A percentile compares a stretch with the other conserved stretches of the same genome.
Evolutionary conservation across 2,797 vertebrate species (phyloP).

Genomic region (Urophycis tenuis): DNA sequence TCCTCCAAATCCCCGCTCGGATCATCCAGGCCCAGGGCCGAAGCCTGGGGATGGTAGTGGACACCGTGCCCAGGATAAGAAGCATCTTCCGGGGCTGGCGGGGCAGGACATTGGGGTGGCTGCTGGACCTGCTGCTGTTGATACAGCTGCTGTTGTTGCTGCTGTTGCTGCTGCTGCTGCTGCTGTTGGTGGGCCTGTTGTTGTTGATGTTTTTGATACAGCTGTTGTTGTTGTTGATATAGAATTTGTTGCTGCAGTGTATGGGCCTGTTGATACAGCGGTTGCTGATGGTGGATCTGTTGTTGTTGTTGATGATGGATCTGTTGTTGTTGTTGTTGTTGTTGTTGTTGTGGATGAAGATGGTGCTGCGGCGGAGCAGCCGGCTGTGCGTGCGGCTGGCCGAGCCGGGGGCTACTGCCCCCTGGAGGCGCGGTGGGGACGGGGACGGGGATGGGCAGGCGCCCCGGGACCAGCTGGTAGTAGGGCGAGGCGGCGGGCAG

Average conservation of each 20-base stretch:
- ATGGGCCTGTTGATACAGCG: conserved; percentile 14
- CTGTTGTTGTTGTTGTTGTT: conserved; percentile 17
- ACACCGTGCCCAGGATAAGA: conserved; percentile 16
- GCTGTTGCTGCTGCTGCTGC: conserved; percentile 21
- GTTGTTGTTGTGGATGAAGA: conserved; percentile 19
- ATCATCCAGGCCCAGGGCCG: conserved; percentile 15
- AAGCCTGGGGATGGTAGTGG: conserved; percentile 27
- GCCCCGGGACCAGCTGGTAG: conserved; percentile 73
- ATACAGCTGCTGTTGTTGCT: conserved; percentile 10
- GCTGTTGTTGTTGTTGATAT: conserved; percentile 9
- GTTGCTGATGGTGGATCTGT: conserved; percentile 16
- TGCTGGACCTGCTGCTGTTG: conserved; percentile 17
- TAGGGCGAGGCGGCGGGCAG: conserved; percentile 63
- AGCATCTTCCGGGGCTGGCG: conserved; percentile 16
- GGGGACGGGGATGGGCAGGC: conserved; percentile 62
- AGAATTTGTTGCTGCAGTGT: conserved; percentile 17
- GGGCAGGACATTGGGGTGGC: conserved; percentile 16
- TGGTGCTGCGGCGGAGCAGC: conserved; percentile 34
- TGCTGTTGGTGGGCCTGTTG: conserved; percentile 20
- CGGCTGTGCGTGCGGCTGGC: conserved; percentile 48
- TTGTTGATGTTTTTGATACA: neutral
- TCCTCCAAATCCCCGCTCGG: neutral
- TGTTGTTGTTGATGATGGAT: conserved; percentile 2
- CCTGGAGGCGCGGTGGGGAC: conserved; percentile 52
- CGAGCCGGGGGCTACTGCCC: conserved; percentile 36